A percentile compares a stretch with the other conserved stretches of the same genome.
Evolutionary conservation across 2,888 invertebrate genomes (phyloP).

Genomic region (Drosophila mettleri): DNA sequence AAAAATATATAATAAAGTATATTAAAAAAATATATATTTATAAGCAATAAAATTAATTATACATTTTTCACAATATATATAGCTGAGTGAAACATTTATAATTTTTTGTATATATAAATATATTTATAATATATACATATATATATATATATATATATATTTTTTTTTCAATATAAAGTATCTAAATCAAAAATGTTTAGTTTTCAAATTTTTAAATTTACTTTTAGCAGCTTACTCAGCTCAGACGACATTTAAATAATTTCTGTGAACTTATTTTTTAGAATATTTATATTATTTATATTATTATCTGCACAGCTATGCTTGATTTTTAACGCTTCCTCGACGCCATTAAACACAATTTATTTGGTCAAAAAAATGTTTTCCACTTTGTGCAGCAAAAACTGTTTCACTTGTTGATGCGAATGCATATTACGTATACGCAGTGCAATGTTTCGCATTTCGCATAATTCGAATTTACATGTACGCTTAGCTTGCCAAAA

Average conservation of each 20-base stretch:
- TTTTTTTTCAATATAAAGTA: not conserved
- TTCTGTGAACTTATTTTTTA: not conserved
- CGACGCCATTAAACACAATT: constrained; percentile 11
- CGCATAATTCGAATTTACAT: constrained; percentile 60
- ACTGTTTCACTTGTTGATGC: constrained; percentile 60
- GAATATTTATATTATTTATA: not conserved
- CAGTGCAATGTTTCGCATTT: constrained; percentile 35
- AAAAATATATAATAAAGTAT: no score
- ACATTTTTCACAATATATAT: no score
- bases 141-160: no score
- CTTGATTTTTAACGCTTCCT: not conserved
- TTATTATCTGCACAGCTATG: not conserved
- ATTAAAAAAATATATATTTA: no score
- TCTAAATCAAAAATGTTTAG: not conserved
- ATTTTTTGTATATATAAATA: no score
- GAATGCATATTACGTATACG: constrained; percentile 67
- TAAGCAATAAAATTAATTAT: no score
- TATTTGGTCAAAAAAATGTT: constrained; percentile 24
- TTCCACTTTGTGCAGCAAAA: constrained; percentile 19
- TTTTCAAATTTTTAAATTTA: no score
- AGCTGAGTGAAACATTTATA: no score
- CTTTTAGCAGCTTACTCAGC: not conserved
- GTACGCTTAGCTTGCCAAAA: constrained; percentile 29
- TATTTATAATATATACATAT: no score
- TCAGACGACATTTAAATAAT: not conserved